A percentile compares a stretch with the other conserved stretches of the same genome.
These are phyloP conservation scores for Acronicta aceris DNA, from an alignment of 2,888 invertebrate species.

Conservation along the genomic window DNA sequence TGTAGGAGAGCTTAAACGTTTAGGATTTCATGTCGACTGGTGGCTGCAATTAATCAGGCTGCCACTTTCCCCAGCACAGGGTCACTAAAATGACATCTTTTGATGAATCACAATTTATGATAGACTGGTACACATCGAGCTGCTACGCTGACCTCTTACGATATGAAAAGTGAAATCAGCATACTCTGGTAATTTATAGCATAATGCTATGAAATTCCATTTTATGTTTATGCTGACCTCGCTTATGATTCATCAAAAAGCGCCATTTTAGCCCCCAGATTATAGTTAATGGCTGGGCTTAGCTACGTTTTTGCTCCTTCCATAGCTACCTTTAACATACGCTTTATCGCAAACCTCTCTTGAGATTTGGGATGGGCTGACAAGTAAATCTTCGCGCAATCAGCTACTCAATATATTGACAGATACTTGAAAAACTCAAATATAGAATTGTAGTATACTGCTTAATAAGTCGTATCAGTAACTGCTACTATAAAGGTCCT, in stretches of 20 bases:
- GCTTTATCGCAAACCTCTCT: conserved; percentile 61
- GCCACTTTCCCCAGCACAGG: conserved; percentile 63
- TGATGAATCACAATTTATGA: no score
- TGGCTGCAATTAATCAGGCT: conserved; percentile 72
- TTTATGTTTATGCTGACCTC: no score
- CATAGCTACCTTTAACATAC: conserved; percentile 65
- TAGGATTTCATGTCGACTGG: conserved; percentile 29
- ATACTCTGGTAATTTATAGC: no score
- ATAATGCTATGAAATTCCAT: no score
- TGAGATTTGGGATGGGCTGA: conserved; percentile 39
- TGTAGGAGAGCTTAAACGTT: conserved; percentile 34
- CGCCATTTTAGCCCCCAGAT: conserved; percentile 49
- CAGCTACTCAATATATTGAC: conserved; percentile 36
- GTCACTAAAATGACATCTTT: no score
- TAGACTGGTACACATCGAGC: no score
- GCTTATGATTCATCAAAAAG: no score
- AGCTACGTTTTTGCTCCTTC: conserved; percentile 65
- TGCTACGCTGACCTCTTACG: no score
- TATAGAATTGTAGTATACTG: no score
- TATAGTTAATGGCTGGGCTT: conserved; percentile 75
- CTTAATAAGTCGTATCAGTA: no score
- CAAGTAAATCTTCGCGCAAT: conserved; percentile 55
- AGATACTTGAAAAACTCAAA: conserved; percentile 7
- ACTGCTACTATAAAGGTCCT: no score
- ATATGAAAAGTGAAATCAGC: no score